A percentile compares a stretch with the other conserved stretches of the same genome.
phyloP scores from a whole-genome alignment of 2,113 vertebrate genomes.

The Seriola rivoliana region DNA sequence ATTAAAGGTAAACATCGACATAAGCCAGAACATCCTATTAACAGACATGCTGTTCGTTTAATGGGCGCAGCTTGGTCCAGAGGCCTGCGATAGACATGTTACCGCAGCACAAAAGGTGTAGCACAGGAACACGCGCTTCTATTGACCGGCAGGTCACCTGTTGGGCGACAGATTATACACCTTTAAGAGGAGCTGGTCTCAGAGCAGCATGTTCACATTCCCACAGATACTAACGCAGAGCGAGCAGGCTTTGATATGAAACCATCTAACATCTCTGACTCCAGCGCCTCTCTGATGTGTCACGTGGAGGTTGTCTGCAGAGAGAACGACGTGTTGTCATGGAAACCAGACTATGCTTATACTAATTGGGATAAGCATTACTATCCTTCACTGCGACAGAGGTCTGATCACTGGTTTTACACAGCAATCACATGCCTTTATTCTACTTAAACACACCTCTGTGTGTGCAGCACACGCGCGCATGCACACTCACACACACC shows the following conservation, averaged over 20 bases:
- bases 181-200: conserved; percentile 22
- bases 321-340: conserved; percentile 66
- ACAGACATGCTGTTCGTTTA: neutral
- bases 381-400: neutral
- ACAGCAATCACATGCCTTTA: neutral
- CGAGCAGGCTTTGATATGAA: neutral
- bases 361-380: neutral
- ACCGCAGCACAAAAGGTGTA: conserved; percentile 32
- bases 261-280: conserved; percentile 31
- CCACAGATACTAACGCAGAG: neutral
- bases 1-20: neutral
- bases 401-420: neutral
- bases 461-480: neutral
- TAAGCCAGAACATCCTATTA: neutral
- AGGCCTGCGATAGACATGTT: conserved; percentile 13
- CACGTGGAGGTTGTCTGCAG: conserved; percentile 71
- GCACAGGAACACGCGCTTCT: conserved; percentile 16
- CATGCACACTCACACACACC: conserved; percentile 52
- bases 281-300: conserved; percentile 54
- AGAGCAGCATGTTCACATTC: neutral
- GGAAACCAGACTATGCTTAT: conserved; percentile 63
- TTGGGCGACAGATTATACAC: conserved; percentile 16
- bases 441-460: neutral
- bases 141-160: conserved; percentile 61
- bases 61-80: neutral